Conservation (phyloP, 2,888 invertebrate species). For the Drosophila melanosoma region DNA sequence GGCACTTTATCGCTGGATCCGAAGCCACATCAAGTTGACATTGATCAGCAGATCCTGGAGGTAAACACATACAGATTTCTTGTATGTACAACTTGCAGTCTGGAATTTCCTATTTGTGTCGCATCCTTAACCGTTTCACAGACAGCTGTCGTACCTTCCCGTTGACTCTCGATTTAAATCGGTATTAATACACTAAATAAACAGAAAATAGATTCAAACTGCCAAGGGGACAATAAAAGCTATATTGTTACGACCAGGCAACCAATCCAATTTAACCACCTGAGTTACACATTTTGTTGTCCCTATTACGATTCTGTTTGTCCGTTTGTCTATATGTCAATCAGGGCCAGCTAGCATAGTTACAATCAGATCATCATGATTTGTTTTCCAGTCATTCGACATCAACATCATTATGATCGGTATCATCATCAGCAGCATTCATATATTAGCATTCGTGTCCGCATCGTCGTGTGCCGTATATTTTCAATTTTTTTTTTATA, state of each 20-base stretch:
- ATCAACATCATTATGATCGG: conserved; percentile 20
- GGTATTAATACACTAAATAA: neutral
- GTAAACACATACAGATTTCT: conserved; percentile 37
- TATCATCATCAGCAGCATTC: conserved; percentile 7
- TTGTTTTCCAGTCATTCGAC: conserved; percentile 16
- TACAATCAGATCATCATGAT: conserved; percentile 4
- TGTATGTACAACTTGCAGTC: neutral
- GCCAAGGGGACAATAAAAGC: neutral
- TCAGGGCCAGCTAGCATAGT: neutral
- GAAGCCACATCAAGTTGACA: conserved; percentile 82
- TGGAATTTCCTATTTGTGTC: neutral
- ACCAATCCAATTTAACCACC: conserved; percentile 1
- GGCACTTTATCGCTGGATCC: conserved; percentile 82
- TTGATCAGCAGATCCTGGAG: conserved; percentile 85
- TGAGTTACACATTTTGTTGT: conserved; percentile 6
- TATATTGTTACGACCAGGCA: neutral
- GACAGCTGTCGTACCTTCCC: neutral
- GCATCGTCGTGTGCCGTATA: conserved; percentile 33
- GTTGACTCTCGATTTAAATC: neutral
- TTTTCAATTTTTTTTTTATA: conserved; percentile 28
- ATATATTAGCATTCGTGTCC: conserved; percentile 36
- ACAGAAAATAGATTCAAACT: neutral
- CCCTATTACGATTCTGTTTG: conserved; percentile 8
- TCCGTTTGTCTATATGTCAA: conserved; percentile 1
- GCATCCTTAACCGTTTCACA: neutral